phyloP scores from a whole-genome alignment of 2,113 vertebrate genomes.

The Falcunculus frontatus region DNA sequence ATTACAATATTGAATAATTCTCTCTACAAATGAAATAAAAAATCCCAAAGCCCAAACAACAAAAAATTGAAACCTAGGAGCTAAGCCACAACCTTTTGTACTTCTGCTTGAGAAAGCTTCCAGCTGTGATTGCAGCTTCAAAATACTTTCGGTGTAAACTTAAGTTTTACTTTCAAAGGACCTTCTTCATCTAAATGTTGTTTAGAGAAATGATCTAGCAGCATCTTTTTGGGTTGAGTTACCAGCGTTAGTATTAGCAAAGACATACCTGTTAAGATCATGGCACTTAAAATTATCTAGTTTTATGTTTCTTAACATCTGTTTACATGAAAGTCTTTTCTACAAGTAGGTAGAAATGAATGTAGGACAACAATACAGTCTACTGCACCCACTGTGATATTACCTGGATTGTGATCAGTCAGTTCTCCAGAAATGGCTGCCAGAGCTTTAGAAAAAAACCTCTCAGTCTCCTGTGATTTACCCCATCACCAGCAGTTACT shows the following conservation, averaged over 20 bases:
- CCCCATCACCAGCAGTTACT: neutral
- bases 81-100: neutral
- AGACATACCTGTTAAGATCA: neutral
- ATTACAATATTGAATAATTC: neutral
- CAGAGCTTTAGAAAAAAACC: neutral
- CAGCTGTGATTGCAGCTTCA: neutral
- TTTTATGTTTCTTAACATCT: neutral
- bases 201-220: neutral
- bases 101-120: neutral
- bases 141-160: neutral
- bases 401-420: neutral
- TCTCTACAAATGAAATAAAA: neutral
- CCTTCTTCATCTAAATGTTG: neutral
- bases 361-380: neutral
- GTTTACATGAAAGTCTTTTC: neutral
- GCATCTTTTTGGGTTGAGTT: neutral
- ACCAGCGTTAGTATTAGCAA: neutral
- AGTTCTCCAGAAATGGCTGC: neutral
- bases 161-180: neutral
- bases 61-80: neutral
- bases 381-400: fast-evolving
- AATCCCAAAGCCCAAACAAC: neutral
- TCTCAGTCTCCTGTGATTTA: neutral
- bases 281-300: neutral
- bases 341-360: neutral